phyloP scores from a whole-genome alignment of 2,888 invertebrate genomes.

The Sussaba pulchella region DNA sequence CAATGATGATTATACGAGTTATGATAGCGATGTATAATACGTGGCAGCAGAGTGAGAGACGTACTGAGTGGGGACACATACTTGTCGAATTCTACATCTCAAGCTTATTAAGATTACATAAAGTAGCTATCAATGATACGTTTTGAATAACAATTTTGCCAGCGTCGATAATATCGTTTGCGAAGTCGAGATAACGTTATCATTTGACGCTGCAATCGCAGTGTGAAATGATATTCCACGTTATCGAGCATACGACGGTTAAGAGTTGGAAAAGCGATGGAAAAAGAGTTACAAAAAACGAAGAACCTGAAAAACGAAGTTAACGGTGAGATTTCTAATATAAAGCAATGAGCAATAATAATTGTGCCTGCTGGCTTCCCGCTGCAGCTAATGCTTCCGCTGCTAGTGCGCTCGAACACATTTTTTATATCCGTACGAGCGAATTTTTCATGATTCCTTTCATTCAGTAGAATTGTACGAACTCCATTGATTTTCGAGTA shows the following conservation, averaged over 20 bases:
- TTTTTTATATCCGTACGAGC: constrained; percentile 35
- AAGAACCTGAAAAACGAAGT: background rate
- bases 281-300: background rate
- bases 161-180: constrained; percentile 2
- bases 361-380: constrained; percentile 63
- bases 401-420: constrained; percentile 10
- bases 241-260: background rate
- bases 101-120: constrained; percentile 8
- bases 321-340: constrained; percentile 23
- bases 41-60: too few species aligned
- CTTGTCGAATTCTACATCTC: constrained; percentile 50
- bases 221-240: background rate
- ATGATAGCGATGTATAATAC: too few species aligned
- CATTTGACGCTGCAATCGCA: background rate
- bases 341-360: constrained; percentile 65
- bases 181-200: constrained; percentile 9
- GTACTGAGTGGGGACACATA: too few species aligned
- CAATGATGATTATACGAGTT: too few species aligned
- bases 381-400: constrained; percentile 47
- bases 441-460: constrained; percentile 22
- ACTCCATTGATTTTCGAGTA: constrained; percentile 48
- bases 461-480: constrained; percentile 3
- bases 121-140: constrained; percentile 21
- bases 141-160: constrained; percentile 23
- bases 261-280: background rate